Percentiles rank a stretch among this genome's conserved stretches.
Conservation (phyloP, 2,888 invertebrate genomes). For the Drosophila quinaria region DNA sequence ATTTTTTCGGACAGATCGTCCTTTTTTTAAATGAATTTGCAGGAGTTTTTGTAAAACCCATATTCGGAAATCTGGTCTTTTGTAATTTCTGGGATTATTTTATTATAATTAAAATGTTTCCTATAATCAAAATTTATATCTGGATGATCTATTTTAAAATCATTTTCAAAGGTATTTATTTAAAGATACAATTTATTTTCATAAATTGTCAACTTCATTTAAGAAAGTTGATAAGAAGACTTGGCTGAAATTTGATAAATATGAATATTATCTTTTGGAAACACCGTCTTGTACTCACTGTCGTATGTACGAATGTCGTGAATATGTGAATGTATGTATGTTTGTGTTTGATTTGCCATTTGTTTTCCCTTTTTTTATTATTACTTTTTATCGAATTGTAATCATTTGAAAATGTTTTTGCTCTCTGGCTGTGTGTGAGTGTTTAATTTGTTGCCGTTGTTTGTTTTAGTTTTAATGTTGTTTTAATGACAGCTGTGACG, state of each 20-base stretch:
- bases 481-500: slow-evolving; percentile 69
- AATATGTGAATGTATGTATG: slow-evolving; percentile 1
- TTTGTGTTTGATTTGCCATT: slow-evolving; percentile 6
- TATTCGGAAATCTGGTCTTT: too few species aligned
- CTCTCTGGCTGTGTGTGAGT: slow-evolving; percentile 17
- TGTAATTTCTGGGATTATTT: too few species aligned
- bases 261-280: too few species aligned
- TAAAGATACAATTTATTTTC: too few species aligned
- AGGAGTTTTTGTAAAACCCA: neutral
- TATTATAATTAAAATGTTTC: too few species aligned
- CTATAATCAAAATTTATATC: too few species aligned
- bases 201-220: too few species aligned
- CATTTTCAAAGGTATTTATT: too few species aligned
- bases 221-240: too few species aligned
- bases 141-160: too few species aligned
- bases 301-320: neutral
- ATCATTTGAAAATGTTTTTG: slow-evolving; percentile 30
- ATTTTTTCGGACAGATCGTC: neutral
- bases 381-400: slow-evolving; percentile 23
- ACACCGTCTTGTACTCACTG: neutral
- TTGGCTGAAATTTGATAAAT: too few species aligned
- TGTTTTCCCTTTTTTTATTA: slow-evolving; percentile 1
- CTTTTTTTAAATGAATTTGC: neutral
- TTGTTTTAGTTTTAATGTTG: slow-evolving; percentile 67
- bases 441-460: slow-evolving; percentile 45